Evolutionary conservation across 1,140 invertebrate species (phyloP).

Genomic region (Hylaeus anthracinus): DNA sequence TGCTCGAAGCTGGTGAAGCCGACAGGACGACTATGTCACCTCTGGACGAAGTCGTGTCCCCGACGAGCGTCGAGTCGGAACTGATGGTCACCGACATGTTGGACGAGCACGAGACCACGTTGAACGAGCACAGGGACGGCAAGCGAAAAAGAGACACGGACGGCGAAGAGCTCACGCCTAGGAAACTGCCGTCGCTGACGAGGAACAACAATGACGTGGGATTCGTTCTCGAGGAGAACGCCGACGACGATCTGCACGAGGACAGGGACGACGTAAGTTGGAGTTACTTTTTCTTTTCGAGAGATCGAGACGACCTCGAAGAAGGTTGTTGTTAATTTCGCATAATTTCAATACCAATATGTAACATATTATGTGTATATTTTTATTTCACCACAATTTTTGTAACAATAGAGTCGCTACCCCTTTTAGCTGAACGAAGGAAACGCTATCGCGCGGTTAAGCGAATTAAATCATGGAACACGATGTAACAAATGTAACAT

Average conservation of each 20-base stretch:
- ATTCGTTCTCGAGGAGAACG: conserved; percentile 82
- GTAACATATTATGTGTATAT: too few relatives aligned
- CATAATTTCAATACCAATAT: too few relatives aligned
- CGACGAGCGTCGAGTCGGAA: conserved; percentile 75
- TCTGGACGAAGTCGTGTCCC: conserved; percentile 76
- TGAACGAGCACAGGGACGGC: conserved; percentile 59
- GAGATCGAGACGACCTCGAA: too few relatives aligned
- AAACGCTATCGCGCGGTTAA: too few relatives aligned
- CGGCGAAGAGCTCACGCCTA: conserved; percentile 76
- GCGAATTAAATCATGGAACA: too few relatives aligned
- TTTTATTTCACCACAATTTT: too few relatives aligned
- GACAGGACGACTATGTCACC: conserved; percentile 75
- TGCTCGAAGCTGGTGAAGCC: conserved; percentile 70
- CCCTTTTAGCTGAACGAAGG: too few relatives aligned
- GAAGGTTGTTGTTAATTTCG: too few relatives aligned
- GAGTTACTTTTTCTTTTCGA: neutral
- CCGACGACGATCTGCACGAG: conserved; percentile 77
- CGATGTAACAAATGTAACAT: too few relatives aligned
- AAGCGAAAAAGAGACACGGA: conserved; percentile 76
- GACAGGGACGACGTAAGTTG: conserved; percentile 81
- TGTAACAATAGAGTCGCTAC: too few relatives aligned
- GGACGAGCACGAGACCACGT: conserved; percentile 72
- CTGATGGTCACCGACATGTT: conserved; percentile 77
- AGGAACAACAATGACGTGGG: conserved; percentile 83
- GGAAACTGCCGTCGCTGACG: conserved; percentile 78